A percentile compares a stretch with the other conserved stretches of the same genome.
phyloP scores from a whole-genome alignment of 2,797 vertebrate species.

The Enteromius paludinosus region DNA sequence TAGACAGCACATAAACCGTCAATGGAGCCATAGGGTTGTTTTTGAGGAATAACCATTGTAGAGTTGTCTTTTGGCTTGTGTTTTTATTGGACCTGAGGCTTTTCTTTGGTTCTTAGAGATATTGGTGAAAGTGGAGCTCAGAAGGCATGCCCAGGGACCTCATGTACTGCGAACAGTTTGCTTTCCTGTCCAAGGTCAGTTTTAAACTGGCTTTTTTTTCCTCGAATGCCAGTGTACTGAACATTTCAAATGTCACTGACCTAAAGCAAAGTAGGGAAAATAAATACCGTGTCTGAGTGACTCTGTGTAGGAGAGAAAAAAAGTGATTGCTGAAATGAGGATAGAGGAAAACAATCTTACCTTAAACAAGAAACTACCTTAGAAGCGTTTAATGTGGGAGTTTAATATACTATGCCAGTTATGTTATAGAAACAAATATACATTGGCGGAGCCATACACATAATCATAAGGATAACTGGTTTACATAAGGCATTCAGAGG shows the following conservation, averaged over 20 bases:
- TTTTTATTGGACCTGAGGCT: slow-evolving; percentile 29
- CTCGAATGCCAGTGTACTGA: slow-evolving; percentile 57
- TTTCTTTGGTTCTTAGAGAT: slow-evolving; percentile 22
- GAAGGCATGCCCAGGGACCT: slow-evolving; percentile 13
- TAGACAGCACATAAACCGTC: neutral
- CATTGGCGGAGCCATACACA: neutral
- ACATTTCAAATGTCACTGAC: slow-evolving; percentile 51
- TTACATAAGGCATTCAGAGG: neutral
- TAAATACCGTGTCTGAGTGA: slow-evolving; percentile 34
- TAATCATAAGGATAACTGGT: neutral
- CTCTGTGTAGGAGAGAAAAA: slow-evolving; percentile 5
- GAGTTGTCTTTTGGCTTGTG: slow-evolving; percentile 9
- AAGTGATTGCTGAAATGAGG: neutral
- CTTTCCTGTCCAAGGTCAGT: slow-evolving; percentile 48
- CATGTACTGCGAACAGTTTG: slow-evolving; percentile 42
- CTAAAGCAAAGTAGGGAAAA: slow-evolving; percentile 66
- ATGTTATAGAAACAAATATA: neutral
- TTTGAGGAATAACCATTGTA: slow-evolving; percentile 10
- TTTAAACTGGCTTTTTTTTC: slow-evolving; percentile 54
- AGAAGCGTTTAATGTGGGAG: neutral
- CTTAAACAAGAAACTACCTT: neutral
- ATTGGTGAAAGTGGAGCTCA: slow-evolving; percentile 11
- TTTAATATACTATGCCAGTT: neutral
- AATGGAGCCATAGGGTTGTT: slow-evolving; percentile 12
- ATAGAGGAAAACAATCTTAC: neutral